Percentiles rank a stretch among this genome's conserved stretches.
Conservation (phyloP, 2,113 vertebrate genomes). For the Lagopus muta region DNA sequence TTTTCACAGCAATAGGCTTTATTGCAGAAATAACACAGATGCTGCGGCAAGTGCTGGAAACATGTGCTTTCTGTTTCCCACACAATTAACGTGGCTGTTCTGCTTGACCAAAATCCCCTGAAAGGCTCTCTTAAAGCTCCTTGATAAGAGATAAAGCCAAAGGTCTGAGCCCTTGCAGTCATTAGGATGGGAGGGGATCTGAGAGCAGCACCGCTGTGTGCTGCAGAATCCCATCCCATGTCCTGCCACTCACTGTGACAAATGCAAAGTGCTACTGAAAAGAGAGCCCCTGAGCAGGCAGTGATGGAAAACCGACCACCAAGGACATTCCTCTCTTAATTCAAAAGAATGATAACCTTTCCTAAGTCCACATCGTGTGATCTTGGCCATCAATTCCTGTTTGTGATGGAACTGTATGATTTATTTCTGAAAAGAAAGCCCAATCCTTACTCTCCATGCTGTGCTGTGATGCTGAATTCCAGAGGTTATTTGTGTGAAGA, state of each 20-base stretch:
- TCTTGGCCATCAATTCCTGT: background rate
- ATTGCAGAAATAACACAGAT: background rate
- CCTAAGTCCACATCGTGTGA: accelerated
- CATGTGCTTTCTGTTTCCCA: background rate
- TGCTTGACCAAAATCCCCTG: background rate
- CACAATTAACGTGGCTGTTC: background rate
- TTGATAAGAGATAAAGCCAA: background rate
- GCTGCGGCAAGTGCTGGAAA: background rate
- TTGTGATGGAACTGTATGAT: background rate
- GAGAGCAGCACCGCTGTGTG: accelerated
- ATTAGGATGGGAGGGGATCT: background rate
- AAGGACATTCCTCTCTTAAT: accelerated
- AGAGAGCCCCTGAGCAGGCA: background rate
- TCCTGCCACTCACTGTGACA: background rate
- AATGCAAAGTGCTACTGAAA: background rate
- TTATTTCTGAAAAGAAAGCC: background rate
- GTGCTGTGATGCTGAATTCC: background rate
- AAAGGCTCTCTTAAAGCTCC: background rate
- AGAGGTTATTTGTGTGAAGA: background rate
- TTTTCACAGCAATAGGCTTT: background rate
- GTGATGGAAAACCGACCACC: background rate
- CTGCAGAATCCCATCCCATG: background rate
- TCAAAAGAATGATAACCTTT: background rate
- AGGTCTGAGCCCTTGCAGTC: background rate
- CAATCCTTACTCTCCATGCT: background rate